Percentiles rank a stretch among this genome's conserved stretches.
phyloP scores from a whole-genome alignment of 37 sponge, comb jelly and placozoan species.

The Spongilla lacustris region DNA sequence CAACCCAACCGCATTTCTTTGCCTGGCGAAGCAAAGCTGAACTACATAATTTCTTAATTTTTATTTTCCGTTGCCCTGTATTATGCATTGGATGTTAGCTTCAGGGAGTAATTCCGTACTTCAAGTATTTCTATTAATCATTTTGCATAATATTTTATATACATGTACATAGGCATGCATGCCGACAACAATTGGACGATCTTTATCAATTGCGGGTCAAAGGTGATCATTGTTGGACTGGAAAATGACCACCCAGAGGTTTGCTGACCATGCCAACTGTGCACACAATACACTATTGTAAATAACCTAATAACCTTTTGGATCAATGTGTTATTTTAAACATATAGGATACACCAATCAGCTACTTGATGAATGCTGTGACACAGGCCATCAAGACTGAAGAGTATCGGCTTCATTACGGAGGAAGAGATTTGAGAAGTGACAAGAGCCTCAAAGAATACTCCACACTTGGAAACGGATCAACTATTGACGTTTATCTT shows the following conservation, averaged over 20 bases:
- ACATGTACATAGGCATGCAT: background rate
- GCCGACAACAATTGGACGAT: background rate
- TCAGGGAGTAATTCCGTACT: no score
- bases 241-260: background rate
- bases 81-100: no score
- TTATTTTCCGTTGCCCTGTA: no score
- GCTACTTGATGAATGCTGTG: background rate
- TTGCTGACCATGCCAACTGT: background rate
- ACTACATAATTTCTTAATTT: no score
- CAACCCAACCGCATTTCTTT: no score
- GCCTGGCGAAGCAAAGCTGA: no score
- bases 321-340: background rate
- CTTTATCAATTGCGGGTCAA: background rate
- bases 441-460: background rate
- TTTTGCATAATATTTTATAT: background rate
- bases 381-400: background rate
- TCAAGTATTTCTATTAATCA: no score
- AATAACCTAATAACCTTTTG: background rate
- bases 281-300: background rate
- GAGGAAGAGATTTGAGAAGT: background rate
- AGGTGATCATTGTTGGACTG: background rate
- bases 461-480: background rate
- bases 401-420: background rate
- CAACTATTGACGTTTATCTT: background rate
- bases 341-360: background rate